Conservation (phyloP, 2,113 vertebrate species). For the Tupaia chinensis region DNA sequence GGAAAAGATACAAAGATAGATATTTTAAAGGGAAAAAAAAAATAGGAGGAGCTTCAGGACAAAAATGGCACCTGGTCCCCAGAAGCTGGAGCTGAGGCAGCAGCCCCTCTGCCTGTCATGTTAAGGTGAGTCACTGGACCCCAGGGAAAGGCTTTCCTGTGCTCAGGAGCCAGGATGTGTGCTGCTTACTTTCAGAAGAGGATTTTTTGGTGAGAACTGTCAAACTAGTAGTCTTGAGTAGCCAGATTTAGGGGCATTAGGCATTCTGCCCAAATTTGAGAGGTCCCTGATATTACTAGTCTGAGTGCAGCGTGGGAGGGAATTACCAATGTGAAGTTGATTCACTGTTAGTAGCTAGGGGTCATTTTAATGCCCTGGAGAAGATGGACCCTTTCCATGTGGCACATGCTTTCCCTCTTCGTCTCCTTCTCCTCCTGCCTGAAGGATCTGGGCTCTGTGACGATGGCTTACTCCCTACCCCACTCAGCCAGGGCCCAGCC, state of each 20-base stretch:
- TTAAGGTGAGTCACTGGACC: not conserved
- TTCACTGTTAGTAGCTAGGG: not conserved
- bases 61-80: not conserved
- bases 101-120: not conserved
- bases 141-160: not conserved
- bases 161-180: not conserved
- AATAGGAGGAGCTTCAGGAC: not conserved
- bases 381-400: not conserved
- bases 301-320: not conserved
- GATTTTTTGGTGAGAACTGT: not conserved
- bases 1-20: conserved; percentile 12
- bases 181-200: not conserved
- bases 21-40: not conserved
- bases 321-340: not conserved
- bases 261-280: not conserved
- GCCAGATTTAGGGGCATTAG: not conserved
- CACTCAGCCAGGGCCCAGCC: not conserved
- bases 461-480: not conserved
- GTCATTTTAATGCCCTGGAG: not conserved
- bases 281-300: not conserved
- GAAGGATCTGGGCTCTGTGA: not conserved
- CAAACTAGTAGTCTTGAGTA: not conserved
- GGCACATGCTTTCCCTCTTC: not conserved
- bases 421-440: not conserved
- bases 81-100: not conserved